phyloP scores from a whole-genome alignment of 2,888 invertebrate species.

The Apamea monoglypha region DNA sequence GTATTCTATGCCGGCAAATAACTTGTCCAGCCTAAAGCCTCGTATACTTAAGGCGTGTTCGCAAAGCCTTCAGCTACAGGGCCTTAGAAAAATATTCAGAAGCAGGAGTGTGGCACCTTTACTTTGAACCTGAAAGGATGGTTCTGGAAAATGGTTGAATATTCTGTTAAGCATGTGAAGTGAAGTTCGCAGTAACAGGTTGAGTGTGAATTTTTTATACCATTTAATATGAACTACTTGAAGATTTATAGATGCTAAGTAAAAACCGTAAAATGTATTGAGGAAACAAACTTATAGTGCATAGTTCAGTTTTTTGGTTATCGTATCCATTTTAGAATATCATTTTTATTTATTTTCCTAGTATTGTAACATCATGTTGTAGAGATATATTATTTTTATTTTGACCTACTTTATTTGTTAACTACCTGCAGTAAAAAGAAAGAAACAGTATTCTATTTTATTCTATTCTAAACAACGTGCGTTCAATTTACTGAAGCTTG shows the following conservation, averaged over 20 bases:
- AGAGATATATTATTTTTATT: neutral
- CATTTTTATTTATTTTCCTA: neutral
- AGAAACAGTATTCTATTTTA: neutral
- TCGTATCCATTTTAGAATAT: neutral
- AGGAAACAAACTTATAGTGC: neutral
- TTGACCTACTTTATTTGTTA: neutral
- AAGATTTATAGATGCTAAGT: neutral
- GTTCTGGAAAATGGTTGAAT: slow-evolving; percentile 40
- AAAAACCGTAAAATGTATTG: neutral
- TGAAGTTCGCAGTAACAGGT: slow-evolving; percentile 10
- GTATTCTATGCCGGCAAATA: slow-evolving; percentile 64
- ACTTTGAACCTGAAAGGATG: slow-evolving; percentile 51
- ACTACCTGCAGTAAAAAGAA: neutral
- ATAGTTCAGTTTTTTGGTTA: neutral
- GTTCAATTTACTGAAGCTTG: neutral
- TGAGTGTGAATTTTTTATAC: slow-evolving; percentile 23
- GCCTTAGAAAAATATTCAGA: slow-evolving; percentile 56
- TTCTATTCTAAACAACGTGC: neutral
- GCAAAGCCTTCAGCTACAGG: slow-evolving; percentile 53
- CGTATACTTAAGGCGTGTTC: slow-evolving; percentile 60
- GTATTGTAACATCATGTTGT: neutral
- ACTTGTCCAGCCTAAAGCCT: slow-evolving; percentile 62
- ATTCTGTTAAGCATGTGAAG: slow-evolving; percentile 33
- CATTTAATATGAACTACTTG: neutral
- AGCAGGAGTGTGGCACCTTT: slow-evolving; percentile 35